A percentile compares a stretch with the other conserved stretches of the same genome.
Conservation (phyloP, 2,888 invertebrate species). For the Nebria salina region DNA sequence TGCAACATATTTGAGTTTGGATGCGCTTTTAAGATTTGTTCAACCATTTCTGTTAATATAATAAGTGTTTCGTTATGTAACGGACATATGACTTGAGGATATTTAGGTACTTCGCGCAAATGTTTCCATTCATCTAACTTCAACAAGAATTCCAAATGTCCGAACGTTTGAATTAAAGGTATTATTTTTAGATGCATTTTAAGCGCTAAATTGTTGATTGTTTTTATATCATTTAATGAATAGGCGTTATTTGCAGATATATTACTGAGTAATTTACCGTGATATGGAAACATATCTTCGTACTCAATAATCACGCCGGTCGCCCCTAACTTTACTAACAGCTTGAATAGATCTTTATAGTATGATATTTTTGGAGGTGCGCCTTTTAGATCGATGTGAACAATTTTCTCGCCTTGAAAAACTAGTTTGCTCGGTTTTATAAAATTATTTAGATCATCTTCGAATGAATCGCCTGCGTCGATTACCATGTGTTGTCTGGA, state of each 20-base stretch:
- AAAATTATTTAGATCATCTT: conserved; percentile 35
- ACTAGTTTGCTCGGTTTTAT: conserved; percentile 29
- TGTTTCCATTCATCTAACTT: conserved; percentile 75
- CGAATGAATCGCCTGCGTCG: conserved; percentile 27
- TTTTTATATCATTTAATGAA: conserved; percentile 64
- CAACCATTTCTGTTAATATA: conserved; percentile 74
- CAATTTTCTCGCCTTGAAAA: conserved; percentile 66
- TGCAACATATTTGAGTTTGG: conserved; percentile 68
- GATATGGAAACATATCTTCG: conserved; percentile 89
- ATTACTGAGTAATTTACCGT: conserved; percentile 65
- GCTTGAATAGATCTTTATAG: conserved; percentile 69
- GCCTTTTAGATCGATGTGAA: conserved; percentile 88
- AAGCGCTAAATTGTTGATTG: conserved; percentile 66
- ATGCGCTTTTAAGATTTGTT: conserved; percentile 73
- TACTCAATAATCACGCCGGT: conserved; percentile 85
- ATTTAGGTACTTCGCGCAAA: conserved; percentile 71
- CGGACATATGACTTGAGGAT: conserved; percentile 77
- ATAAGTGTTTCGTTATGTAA: conserved; percentile 67
- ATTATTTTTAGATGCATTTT: conserved; percentile 73
- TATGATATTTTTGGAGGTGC: conserved; percentile 78
- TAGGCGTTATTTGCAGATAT: conserved; percentile 75
- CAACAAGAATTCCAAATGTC: conserved; percentile 83
- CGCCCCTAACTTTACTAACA: conserved; percentile 72
- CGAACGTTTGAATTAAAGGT: conserved; percentile 87
- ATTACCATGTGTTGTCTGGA: conserved; percentile 15